Base-by-base conservation (phyloP, 2,888 invertebrate species). In the Drosophila buzzatii region DNA sequence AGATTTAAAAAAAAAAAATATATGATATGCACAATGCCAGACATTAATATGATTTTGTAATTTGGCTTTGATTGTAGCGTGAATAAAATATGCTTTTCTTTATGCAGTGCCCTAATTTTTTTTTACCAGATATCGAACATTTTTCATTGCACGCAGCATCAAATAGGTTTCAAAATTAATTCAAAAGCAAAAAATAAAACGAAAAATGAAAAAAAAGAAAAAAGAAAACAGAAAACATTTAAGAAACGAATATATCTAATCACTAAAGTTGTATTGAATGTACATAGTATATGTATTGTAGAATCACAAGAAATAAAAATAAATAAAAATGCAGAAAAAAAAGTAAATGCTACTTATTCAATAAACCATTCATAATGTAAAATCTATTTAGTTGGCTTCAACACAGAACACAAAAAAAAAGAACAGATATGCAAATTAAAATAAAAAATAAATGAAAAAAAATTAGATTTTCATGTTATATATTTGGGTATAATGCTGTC, bases 111-210 rank as follows among this genome's bases (percentile, higher is more conserved):
- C 20, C 33, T 16, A 16, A 5, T 14, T 52, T 14, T 1, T 14
- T 1, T n/a, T 53, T 27, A 3, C 39, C 8, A n/a, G 10, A 23
- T 14, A 33, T 33, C 37, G 39, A 42, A 12, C 20, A 16, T 37
- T 20, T 51, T 35, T 51, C 23, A 49, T 27, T 59, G 74, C 68
- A 59, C 69, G 56, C 60, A 68, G 31, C 53, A 47, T 57, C 60
- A 73, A 60, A 61, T 73, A 73, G 73, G 73, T 73, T 73, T 73
- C 73, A 73, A 73, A 73, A 73, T 73, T 73, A 60, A 51, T 52
- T 67, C 44, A 41, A 74, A 68, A 39, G 44, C 12, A 62, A 51
- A 5, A 41, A 35, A 20, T 1, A 44, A 18, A n/a, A n/a, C 3
- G 2, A 2, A 51, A 44, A 27, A 27, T 6, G 27, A 27, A 2